Evolutionary conservation across 2,888 invertebrate genomes (phyloP), one percentile per base, ranked within the genome.

Genomic region (Aethes cnicana): DNA sequence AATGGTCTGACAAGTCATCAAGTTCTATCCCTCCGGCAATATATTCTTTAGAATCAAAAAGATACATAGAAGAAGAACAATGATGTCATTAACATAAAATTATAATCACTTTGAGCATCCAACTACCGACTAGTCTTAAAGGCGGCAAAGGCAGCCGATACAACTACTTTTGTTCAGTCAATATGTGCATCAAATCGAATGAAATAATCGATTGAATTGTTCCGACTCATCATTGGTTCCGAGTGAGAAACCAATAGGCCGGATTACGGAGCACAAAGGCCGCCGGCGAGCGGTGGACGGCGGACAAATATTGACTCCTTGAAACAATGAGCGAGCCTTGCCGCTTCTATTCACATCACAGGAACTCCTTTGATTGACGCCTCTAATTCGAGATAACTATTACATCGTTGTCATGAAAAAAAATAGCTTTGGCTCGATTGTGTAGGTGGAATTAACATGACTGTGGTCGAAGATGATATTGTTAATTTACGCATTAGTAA

Each of bases 271-370:
- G 62, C 68, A 81, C 83, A 89, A 88, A 86, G 84, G 50, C 36
- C 61, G 70, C 60, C 53, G 82, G 87, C 89, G 85, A 77, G 81
- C 52, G 32, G 21, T 52, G 50, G 63, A 74, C 64, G 72, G 69
- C 76, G 72, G 81, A 81, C 87, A 88, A 90, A 91, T 90, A 90
- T 91, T 90, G 89, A 90, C 86, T 87, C 62, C 77, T 79, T 84
- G 84, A 88, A 87, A 88, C 83, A 84, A 87, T 84, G 77, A 73
- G 58, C 52, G 49, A 63, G 67, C 57, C 39, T 42, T 47, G 41
- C 55, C 52, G 72, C 69, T 62, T 55, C 66, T 70, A 71, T 70
- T 66, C 69, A 67, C 62, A 70, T 71, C 71, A 62, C 67, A 66
- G 64, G 71, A 74, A 76, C 39, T 16, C 72, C 69, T 32, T 72